phyloP scores from a whole-genome alignment of 2,797 vertebrate genomes.

The Pangasius larnaudii region DNA sequence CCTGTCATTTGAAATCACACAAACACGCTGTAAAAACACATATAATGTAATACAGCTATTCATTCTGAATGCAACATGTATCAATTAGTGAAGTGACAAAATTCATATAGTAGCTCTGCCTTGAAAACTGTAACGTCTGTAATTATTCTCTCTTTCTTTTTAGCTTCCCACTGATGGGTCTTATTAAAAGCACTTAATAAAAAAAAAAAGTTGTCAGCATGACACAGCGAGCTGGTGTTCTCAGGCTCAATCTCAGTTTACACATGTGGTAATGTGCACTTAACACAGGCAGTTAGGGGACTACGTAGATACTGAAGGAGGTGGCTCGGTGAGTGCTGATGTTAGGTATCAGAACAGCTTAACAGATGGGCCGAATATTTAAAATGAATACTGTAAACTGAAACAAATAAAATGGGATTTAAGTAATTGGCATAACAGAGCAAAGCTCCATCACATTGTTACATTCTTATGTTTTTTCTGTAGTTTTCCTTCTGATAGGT shows the following conservation, averaged over 20 bases:
- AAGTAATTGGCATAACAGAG: conserved; percentile 57
- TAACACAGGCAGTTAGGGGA: background rate
- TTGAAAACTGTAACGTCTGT: background rate
- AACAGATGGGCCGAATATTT: background rate
- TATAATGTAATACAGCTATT: background rate
- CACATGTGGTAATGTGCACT: conserved; percentile 3
- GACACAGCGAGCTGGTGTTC: conserved; percentile 5
- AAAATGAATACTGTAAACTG: background rate
- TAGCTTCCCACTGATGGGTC: background rate
- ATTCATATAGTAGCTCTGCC: background rate
- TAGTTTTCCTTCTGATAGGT: conserved; percentile 33
- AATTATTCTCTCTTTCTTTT: background rate
- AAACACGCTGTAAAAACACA: background rate
- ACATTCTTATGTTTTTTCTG: background rate
- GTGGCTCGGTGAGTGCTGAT: background rate
- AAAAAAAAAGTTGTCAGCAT: conserved; percentile 3
- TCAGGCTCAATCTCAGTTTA: background rate
- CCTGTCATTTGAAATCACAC: background rate
- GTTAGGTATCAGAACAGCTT: background rate
- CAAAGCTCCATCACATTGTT: conserved; percentile 20
- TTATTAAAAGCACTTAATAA: conserved; percentile 10
- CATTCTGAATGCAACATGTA: background rate
- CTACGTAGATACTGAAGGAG: background rate
- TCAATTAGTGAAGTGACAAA: background rate
- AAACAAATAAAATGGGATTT: conserved; percentile 54